Evolutionary conservation across 2,113 vertebrate species (phyloP), one percentile per base, ranked within the genome.

Genomic region (Opisthocomus hoazin): DNA sequence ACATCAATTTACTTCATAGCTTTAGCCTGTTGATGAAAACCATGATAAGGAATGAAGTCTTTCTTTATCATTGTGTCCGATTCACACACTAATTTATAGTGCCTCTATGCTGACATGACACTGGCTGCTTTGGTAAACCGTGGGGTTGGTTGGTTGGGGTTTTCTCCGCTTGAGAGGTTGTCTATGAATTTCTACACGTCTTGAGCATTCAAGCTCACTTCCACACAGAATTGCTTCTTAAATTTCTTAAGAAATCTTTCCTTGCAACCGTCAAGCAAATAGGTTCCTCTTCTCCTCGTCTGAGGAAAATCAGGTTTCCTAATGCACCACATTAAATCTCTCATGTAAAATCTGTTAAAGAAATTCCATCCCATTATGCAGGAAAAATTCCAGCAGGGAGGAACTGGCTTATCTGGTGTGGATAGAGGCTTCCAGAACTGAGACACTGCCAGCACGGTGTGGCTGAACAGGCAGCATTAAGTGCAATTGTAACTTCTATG

Each of bases 321-420:
- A 60, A 73, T 24, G 63, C 77, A 41, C 29, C 34, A 66, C n/a
- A 27, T 89, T 54, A 58, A 81, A 87, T 53, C 32, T 37, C 65
- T 69, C 51, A 24, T 1, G 2, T 75, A 95, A 84, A 87, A 88
- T 90, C 88, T 92, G 85, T 58, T 92, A 64, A 84, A 79, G 73
- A 96, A 84, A 84, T 94, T 45, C 64, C 9, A 5, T 71, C 64
- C 73, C 37, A 75, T 90, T 86, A 87, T 43, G 68, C 83, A 95
- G 68, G 73, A 74, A 14, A 56, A 92, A 70, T 45, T 92, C 76
- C 76, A 87, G 36, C 79, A 78, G 54, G 78, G 58, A 80, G 48
- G 69, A 95, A 87, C 88, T 89, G 73, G 60, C 90, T 92, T 89
- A 94, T 60, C 76, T 96, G 79, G 71, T 94, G 56, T 78, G 85